Evolutionary conservation across 2,888 invertebrate species (phyloP).

Genomic region (Sarcophaga caerulescens): DNA sequence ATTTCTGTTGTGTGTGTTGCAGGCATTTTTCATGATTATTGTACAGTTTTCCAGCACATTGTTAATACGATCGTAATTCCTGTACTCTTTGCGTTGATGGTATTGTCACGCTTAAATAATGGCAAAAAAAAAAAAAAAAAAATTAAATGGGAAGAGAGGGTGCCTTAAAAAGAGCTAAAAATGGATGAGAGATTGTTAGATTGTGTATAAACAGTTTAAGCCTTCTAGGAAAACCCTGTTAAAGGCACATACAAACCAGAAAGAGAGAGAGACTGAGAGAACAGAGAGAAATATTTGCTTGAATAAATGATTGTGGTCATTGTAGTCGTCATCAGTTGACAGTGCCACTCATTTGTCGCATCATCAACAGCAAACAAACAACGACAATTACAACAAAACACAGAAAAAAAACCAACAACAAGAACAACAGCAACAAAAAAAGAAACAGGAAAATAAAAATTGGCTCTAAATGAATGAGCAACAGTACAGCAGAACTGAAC

Average conservation of each 20-base stretch:
- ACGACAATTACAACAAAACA: neutral
- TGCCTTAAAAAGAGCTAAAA: no score
- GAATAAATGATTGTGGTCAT: slow-evolving; percentile 49
- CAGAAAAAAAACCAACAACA: neutral
- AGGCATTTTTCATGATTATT: neutral
- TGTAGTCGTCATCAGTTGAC: slow-evolving; percentile 52
- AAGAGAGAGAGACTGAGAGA: neutral
- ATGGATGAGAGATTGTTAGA: no score
- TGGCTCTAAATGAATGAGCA: neutral
- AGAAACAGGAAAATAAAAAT: neutral
- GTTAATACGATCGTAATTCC: neutral
- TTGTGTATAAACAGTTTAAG: no score
- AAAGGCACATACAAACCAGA: no score
- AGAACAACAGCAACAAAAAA: neutral
- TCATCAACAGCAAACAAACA: slow-evolving; percentile 45
- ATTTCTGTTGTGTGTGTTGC: no score
- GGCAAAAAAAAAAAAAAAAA: no score
- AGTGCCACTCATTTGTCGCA: slow-evolving; percentile 60
- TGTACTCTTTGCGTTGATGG: neutral
- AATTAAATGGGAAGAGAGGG: neutral
- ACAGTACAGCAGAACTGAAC: neutral
- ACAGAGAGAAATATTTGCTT: slow-evolving; percentile 5
- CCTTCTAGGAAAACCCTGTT: no score
- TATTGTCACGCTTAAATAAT: neutral
- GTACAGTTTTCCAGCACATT: neutral